These are phyloP conservation scores for Lasioglossum villosulum DNA, from an alignment of 2,888 invertebrate genomes.

Conservation along the genomic window DNA sequence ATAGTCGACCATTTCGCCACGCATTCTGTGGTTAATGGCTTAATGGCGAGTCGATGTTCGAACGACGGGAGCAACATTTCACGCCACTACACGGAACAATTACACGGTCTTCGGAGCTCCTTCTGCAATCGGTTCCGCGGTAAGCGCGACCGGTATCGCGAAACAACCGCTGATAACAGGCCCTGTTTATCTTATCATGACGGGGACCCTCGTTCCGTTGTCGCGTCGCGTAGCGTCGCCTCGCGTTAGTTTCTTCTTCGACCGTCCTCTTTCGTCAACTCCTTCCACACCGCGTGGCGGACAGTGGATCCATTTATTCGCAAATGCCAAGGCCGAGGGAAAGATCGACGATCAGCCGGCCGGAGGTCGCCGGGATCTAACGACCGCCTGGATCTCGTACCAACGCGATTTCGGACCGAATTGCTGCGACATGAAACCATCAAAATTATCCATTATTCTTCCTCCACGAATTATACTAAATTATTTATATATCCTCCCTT, in stretches of 20 bases:
- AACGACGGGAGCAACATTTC: conserved; percentile 63
- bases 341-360: conserved; percentile 51
- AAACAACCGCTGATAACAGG: conserved; percentile 69
- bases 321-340: conserved; percentile 77
- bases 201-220: conserved; percentile 72
- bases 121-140: conserved; percentile 35
- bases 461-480: not conserved
- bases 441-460: not conserved
- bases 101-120: conserved; percentile 40
- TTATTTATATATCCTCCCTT: not conserved
- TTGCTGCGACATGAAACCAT: not conserved
- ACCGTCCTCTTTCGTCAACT: conserved; percentile 22
- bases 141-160: conserved; percentile 59
- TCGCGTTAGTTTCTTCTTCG: conserved; percentile 20
- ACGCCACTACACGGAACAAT: conserved; percentile 56
- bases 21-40: conserved; percentile 73
- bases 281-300: conserved; percentile 53
- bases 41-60: conserved; percentile 80
- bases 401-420: not conserved
- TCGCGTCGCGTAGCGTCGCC: conserved; percentile 45
- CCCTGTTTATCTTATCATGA: conserved; percentile 81
- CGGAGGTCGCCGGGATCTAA: conserved; percentile 42
- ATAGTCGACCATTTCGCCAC: not conserved
- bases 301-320: conserved; percentile 83
- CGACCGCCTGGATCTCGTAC: conserved; percentile 17